Base-by-base conservation (phyloP, 1,140 invertebrate species). In the Ctenoplectra terminalis region DNA sequence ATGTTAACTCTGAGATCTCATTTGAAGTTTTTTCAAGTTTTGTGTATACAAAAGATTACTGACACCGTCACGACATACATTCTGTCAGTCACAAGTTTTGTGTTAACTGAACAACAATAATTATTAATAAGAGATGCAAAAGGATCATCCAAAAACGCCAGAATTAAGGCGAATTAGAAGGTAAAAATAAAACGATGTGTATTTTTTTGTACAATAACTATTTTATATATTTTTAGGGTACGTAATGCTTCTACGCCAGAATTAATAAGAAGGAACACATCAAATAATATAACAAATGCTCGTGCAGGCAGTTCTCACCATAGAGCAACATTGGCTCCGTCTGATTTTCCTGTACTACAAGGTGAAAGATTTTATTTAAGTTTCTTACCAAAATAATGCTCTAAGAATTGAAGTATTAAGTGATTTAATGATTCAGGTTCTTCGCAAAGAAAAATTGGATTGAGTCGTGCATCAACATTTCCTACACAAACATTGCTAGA, bases 311-410 rank as follows among this genome's bases (percentile, higher is more conserved):
- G 31, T 0, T 52, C 17, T 63, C 61, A 40, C 8, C 52, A 23
- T n/a, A 70, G 84, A 52, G 0, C 66, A 26, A 86, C 82, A 8
- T 76, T 86, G 81, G 26, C 34, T 5, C 17, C 75, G 13, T 26
- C 9, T 34, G 75, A 85, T 17, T 85, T 80, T 83, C 1, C 63
- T 31, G 17, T 56, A 13, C 58, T 66, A 37, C 72, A 85, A 5
- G 43, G 66, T 85, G 72, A 72, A 13, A 9, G 34, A 61, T 81
- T 54, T 17, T 48, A 3, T 29, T 29, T 26, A 17, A 40, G 4
- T 46, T 66, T 40, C 0, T 56, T 46, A 17, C 1, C n/a, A 34
- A 60, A 29, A n/a, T 60, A 15, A 50, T 63, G 7, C 20, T 67
- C 4, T 20, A 13, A 1, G 7, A 23, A 69, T n/a, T 0, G 31